Base-by-base conservation (phyloP, 2,888 invertebrate species). In the Sesia apiformis region DNA sequence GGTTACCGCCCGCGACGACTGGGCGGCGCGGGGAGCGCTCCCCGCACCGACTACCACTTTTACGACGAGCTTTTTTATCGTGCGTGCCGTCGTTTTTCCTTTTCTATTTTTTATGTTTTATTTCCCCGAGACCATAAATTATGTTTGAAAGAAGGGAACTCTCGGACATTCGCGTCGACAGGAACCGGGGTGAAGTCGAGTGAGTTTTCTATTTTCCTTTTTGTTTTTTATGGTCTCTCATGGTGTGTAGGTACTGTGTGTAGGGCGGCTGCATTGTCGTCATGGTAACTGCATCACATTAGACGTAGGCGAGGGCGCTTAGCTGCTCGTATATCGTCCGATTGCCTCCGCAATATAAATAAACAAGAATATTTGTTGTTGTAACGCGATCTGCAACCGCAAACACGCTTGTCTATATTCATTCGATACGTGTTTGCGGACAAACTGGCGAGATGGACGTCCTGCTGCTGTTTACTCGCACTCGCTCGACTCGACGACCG, bases 111-210 rank as follows among this genome's bases (percentile, higher is more conserved):
- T 90, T 89, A 90, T 90, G 89, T 90, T 90, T 66, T 90, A 90
- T 90, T 90, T 90, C 89, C 89, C 86, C 83, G 81, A 87, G 84
- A 89, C 85, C 89, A 90, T 90, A 90, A 90, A 90, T 90, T 87
- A 90, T 84, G 89, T 90, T 90, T 88, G 90, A 86, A 88, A 86
- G 88, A 81, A 90, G 90, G 90, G 90, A 87, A 84, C 82, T 80
- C 84, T 87, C 85, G 89, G 89, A 88, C 89, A 80, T 76, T 76
- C 78, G 76, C 80, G 75, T 75, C 84, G 84, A 83, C 88, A 85
- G 84, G 83, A 84, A 82, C 82, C 84, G 81, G 84, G 87, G 86
- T 80, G 81, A 82, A 73, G 75, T 75, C 80, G 74, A 81, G 77
- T 77, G 79, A 80, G 78, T 81, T 82, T 84, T 81, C 82, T 81